Evolutionary conservation across 2,797 vertebrate species (phyloP).

Genomic region (Sebastes diaconus): DNA sequence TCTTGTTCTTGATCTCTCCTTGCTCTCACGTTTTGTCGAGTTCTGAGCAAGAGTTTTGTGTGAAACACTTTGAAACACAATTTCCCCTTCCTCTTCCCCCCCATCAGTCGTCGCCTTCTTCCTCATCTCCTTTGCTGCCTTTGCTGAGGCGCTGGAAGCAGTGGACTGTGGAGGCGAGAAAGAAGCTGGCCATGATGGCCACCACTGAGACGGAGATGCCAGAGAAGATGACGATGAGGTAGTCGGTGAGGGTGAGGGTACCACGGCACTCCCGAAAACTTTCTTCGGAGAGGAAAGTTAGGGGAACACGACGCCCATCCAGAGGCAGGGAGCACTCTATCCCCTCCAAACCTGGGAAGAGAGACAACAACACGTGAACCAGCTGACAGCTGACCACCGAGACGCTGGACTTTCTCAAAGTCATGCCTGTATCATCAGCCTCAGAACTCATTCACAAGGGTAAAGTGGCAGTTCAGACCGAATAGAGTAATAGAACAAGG

Average conservation of each 20-base stretch:
- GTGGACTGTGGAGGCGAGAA: slow-evolving; percentile 91
- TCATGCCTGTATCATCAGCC: neutral
- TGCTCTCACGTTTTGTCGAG: neutral
- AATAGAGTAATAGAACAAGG: neutral
- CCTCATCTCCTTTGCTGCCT: slow-evolving; percentile 87
- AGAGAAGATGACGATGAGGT: slow-evolving; percentile 93
- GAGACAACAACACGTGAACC: neutral
- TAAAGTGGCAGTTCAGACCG: neutral
- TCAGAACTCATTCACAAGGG: neutral
- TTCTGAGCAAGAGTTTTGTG: neutral
- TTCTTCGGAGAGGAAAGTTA: slow-evolving; percentile 88
- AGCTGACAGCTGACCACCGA: neutral
- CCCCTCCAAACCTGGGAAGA: slow-evolving; percentile 84
- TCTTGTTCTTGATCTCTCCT: neutral
- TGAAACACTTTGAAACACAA: neutral
- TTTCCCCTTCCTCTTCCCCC: neutral
- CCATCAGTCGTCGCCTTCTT: slow-evolving; percentile 85
- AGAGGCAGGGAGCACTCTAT: slow-evolving; percentile 89
- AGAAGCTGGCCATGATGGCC: slow-evolving; percentile 92
- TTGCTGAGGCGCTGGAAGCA: slow-evolving; percentile 92
- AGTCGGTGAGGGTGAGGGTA: slow-evolving; percentile 88
- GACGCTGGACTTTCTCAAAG: neutral
- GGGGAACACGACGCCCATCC: slow-evolving; percentile 84
- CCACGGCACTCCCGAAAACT: slow-evolving; percentile 92
- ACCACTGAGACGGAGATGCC: slow-evolving; percentile 91